Conservation (phyloP, 2,113 vertebrate species). For the Pelmatolapia mariae region DNA sequence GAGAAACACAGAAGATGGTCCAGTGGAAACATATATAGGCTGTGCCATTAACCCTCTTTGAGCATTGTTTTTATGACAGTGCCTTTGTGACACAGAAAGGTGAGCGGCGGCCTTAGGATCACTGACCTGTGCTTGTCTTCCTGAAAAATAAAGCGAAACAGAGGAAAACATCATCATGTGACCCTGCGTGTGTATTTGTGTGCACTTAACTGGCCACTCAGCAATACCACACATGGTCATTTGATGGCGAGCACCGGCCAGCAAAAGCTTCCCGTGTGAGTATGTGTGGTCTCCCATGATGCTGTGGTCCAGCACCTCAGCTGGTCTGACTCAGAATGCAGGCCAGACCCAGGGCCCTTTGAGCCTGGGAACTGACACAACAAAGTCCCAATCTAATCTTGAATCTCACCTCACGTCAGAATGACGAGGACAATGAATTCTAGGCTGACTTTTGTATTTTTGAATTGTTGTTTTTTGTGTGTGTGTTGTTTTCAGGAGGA, state of each 20-base stretch:
- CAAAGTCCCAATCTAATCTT: constrained; percentile 35
- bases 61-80: constrained; percentile 37
- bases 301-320: constrained; percentile 55
- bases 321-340: constrained; percentile 47
- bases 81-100: constrained; percentile 18
- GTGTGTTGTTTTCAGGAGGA: constrained; percentile 42
- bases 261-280: constrained; percentile 44
- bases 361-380: constrained; percentile 56
- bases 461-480: constrained; percentile 23
- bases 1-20: constrained; percentile 41
- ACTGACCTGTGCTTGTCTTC: background rate
- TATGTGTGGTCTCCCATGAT: constrained; percentile 59
- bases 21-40: constrained; percentile 20
- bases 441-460: constrained; percentile 29
- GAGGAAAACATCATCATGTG: background rate
- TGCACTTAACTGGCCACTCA: background rate
- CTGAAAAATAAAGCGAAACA: background rate
- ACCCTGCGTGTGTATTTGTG: background rate
- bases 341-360: background rate
- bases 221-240: constrained; percentile 53
- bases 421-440: constrained; percentile 21
- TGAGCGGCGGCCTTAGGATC: background rate
- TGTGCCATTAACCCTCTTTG: constrained; percentile 1
- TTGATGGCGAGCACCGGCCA: constrained; percentile 51
- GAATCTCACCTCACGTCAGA: constrained; percentile 17